Evolutionary conservation across 2,888 invertebrate species (phyloP).

Genomic region (Alsophila aescularia): DNA sequence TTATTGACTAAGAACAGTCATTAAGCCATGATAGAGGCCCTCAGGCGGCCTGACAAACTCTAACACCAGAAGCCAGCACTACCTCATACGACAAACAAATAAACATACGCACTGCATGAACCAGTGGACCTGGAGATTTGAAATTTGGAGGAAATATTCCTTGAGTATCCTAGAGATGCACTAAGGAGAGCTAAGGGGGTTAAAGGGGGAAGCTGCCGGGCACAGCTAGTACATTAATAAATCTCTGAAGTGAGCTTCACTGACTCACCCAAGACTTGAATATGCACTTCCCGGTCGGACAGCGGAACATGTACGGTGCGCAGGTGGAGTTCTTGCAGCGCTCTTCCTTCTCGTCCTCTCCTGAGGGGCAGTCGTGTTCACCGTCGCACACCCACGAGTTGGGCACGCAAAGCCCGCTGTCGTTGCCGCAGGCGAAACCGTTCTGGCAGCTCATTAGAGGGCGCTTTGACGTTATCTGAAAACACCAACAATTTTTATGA

Average conservation of each 20-base stretch:
- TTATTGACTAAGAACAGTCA: too few relatives aligned
- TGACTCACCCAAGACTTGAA: conserved; percentile 84
- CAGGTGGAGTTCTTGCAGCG: conserved; percentile 87
- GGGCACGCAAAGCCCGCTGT: conserved; percentile 87
- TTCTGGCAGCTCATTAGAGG: conserved; percentile 58
- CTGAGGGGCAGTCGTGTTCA: conserved; percentile 89
- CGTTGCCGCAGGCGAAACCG: conserved; percentile 67
- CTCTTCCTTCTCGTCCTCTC: conserved; percentile 88
- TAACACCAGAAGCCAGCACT: too few relatives aligned
- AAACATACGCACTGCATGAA: too few relatives aligned
- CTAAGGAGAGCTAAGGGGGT: too few relatives aligned
- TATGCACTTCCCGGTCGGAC: conserved; percentile 84
- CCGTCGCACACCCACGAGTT: conserved; percentile 92
- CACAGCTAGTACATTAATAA: too few relatives aligned
- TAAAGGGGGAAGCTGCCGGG: background rate
- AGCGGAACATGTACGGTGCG: conserved; percentile 89
- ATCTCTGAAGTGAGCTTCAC: too few relatives aligned
- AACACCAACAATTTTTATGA: background rate
- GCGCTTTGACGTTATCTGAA: conserved; percentile 50
- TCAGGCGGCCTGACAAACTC: too few relatives aligned
- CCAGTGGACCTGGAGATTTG: too few relatives aligned
- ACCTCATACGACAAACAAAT: too few relatives aligned
- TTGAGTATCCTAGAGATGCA: too few relatives aligned
- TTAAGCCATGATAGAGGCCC: too few relatives aligned
- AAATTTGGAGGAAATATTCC: too few relatives aligned